Percentiles rank a stretch among this genome's conserved stretches.
Conservation (phyloP, 2,888 invertebrate genomes). For the Shargacucullia verbasci region DNA sequence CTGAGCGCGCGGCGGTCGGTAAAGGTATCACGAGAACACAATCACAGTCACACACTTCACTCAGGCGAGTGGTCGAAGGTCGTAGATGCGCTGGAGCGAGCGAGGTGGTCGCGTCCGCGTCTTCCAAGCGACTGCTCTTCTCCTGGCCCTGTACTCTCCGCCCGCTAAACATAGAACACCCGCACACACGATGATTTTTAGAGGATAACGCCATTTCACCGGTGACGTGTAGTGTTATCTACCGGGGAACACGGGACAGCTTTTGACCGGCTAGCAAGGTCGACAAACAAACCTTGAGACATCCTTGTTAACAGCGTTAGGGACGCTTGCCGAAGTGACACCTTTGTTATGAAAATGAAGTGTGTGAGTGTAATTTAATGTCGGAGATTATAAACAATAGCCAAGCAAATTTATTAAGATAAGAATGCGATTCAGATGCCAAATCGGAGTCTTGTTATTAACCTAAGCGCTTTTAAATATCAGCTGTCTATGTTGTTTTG, state of each 20-base stretch:
- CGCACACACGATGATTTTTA: slow-evolving; percentile 63
- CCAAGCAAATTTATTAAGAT: slow-evolving; percentile 24
- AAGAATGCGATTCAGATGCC: slow-evolving; percentile 23
- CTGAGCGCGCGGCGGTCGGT: slow-evolving; percentile 63
- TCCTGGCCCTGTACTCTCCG: slow-evolving; percentile 65
- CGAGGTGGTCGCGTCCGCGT: slow-evolving; percentile 86
- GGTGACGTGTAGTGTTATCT: slow-evolving; percentile 61
- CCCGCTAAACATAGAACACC: slow-evolving; percentile 79
- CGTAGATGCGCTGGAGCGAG: slow-evolving; percentile 81
- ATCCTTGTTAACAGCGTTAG: slow-evolving; percentile 44
- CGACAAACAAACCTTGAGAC: slow-evolving; percentile 78
- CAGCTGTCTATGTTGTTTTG: slow-evolving; percentile 10
- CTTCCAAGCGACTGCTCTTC: slow-evolving; percentile 84
- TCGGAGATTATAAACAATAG: slow-evolving; percentile 2
- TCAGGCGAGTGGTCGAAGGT: slow-evolving; percentile 85
- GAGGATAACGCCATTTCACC: slow-evolving; percentile 78
- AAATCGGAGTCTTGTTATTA: slow-evolving; percentile 30
- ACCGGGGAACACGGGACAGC: slow-evolving; percentile 52
- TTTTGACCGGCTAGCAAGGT: slow-evolving; percentile 75
- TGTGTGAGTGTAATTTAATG: slow-evolving; percentile 2
- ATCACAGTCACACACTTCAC: slow-evolving; percentile 88
- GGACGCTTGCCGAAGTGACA: slow-evolving; percentile 23
- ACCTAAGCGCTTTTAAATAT: slow-evolving; percentile 16
- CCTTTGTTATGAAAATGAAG: slow-evolving; percentile 15
- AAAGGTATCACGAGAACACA: slow-evolving; percentile 76